Conservation (phyloP, 1,140 invertebrate genomes). For the Cylas formicarius region DNA sequence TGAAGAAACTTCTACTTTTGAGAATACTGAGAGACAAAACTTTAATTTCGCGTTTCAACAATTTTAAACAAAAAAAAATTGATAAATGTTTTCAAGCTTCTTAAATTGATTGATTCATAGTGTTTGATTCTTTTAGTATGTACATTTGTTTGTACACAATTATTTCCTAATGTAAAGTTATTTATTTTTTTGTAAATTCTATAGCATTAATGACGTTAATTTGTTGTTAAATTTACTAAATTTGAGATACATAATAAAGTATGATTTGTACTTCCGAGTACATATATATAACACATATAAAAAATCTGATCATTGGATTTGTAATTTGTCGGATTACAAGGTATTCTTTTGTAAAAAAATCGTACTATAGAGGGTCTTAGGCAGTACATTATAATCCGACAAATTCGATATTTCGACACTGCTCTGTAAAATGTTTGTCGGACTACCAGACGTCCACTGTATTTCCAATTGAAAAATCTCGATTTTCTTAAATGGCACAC, state of each 20-base stretch:
- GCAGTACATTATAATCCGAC: conserved; percentile 14
- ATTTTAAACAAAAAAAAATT: conserved; percentile 32
- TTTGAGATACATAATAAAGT: conserved; percentile 11
- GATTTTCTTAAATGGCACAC: too few relatives aligned
- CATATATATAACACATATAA: conserved; percentile 9
- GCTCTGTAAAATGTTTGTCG: conserved; percentile 17
- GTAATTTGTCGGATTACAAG: conserved; percentile 12
- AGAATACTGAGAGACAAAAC: conserved; percentile 37
- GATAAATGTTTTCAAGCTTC: conserved; percentile 29
- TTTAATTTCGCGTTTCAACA: conserved; percentile 31
- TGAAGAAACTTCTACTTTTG: conserved; percentile 40
- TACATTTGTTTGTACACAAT: conserved; percentile 24
- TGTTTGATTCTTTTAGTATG: conserved; percentile 28
- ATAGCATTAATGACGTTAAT: too few relatives aligned
- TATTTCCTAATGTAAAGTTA: conserved; percentile 28
- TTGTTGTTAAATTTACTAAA: conserved; percentile 24
- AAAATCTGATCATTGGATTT: conserved; percentile 1
- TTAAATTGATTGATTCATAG: conserved; percentile 21
- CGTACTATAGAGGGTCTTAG: conserved; percentile 9
- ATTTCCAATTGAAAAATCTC: too few relatives aligned
- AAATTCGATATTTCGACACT: too few relatives aligned
- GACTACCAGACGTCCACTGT: conserved; percentile 16
- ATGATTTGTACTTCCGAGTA: conserved; percentile 13
- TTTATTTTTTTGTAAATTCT: too few relatives aligned
- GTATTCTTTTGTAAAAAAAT: conserved; percentile 14